phyloP scores from a whole-genome alignment of 2,888 invertebrate species.

The Hydrotaea cyrtoneurina region DNA sequence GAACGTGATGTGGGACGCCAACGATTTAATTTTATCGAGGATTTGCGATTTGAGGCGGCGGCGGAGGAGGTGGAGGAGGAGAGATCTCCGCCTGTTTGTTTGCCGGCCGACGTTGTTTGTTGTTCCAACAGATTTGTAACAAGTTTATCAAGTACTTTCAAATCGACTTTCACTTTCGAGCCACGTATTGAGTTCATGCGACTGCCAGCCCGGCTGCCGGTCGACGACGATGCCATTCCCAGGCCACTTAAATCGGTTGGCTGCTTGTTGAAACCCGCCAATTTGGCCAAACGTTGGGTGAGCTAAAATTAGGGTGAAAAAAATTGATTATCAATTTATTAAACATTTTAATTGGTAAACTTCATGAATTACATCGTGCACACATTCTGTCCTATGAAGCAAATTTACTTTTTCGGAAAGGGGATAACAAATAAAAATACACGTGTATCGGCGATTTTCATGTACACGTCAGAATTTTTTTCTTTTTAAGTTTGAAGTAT shows the following conservation, averaged over 20 bases:
- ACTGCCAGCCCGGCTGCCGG: conserved; percentile 70
- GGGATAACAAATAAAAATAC: too few relatives aligned
- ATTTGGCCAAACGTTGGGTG: conserved; percentile 77
- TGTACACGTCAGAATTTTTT: too few relatives aligned
- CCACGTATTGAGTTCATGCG: conserved; percentile 77
- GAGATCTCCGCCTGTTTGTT: conserved; percentile 70
- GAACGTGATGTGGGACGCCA: conserved; percentile 80
- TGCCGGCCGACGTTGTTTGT: conserved; percentile 61
- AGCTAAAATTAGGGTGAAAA: conserved; percentile 70
- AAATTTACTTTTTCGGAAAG: too few relatives aligned
- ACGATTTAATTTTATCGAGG: conserved; percentile 78
- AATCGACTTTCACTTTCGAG: conserved; percentile 82
- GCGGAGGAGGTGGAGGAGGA: not conserved
- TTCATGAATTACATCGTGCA: too few relatives aligned
- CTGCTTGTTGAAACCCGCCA: conserved; percentile 75
- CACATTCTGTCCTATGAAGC: too few relatives aligned
- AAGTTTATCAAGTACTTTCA: conserved; percentile 85
- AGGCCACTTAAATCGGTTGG: conserved; percentile 66
- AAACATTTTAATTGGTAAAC: conserved; percentile 17
- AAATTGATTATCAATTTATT: not conserved
- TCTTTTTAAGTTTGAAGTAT: too few relatives aligned
- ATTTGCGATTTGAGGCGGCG: conserved; percentile 63
- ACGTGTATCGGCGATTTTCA: too few relatives aligned
- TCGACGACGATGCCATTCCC: conserved; percentile 63
- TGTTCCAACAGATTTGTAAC: conserved; percentile 84